Evolutionary conservation across 2,113 vertebrate species (phyloP).

Genomic region (Recurvirostra avosetta): DNA sequence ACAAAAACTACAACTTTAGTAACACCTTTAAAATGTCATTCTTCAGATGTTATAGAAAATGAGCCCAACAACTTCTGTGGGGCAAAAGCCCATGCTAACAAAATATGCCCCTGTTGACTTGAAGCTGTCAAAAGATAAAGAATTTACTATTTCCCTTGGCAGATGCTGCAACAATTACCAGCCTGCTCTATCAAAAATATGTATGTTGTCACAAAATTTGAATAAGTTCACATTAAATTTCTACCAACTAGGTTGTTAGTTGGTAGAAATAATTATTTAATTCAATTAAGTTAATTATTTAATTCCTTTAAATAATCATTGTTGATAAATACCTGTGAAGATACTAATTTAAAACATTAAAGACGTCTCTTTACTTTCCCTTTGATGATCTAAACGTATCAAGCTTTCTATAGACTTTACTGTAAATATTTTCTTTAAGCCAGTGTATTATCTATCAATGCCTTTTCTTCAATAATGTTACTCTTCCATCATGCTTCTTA

Average conservation of each 20-base stretch:
- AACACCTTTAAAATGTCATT: neutral
- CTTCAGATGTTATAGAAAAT: neutral
- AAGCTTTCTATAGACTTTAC: neutral
- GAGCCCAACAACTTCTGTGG: neutral
- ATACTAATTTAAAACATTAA: neutral
- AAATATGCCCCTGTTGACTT: neutral
- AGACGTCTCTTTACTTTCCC: neutral
- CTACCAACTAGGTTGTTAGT: neutral
- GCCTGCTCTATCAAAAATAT: neutral
- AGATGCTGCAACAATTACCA: neutral
- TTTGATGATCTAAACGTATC: neutral
- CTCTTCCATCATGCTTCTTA: neutral
- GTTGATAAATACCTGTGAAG: neutral
- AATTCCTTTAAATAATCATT: neutral
- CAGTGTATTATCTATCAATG: neutral
- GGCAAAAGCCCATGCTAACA: accelerated
- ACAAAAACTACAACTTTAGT: neutral
- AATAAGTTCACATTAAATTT: neutral
- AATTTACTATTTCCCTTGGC: neutral
- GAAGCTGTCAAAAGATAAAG: neutral
- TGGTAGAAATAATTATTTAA: too few relatives aligned
- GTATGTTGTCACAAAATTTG: neutral
- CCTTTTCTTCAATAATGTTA: neutral
- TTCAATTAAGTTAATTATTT: too few relatives aligned
- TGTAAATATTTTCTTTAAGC: neutral